Conservation (phyloP, 2,797 vertebrate genomes). For the Karalla daura region DNA sequence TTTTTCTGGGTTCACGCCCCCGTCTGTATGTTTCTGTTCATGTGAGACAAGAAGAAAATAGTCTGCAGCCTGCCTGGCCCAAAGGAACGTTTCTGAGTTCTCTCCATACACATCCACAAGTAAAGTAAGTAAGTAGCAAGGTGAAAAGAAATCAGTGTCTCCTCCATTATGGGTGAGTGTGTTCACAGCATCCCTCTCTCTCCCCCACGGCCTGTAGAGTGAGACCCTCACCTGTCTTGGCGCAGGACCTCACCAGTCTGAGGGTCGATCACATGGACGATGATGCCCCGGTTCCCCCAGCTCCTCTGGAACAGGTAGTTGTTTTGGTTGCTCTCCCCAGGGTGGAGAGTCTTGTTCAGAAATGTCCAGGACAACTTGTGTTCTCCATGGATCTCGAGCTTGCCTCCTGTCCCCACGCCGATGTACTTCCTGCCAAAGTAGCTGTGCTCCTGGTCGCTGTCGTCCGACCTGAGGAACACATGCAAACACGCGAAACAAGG, state of each 20-base stretch:
- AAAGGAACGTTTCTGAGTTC: too few species aligned
- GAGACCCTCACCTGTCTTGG: conserved; percentile 83
- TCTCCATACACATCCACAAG: too few species aligned
- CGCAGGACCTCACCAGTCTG: conserved; percentile 87
- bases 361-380: conserved; percentile 95
- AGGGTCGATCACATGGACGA: conserved; percentile 90
- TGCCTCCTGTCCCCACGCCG: conserved; percentile 89
- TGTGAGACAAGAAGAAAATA: too few species aligned
- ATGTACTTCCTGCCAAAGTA: conserved; percentile 95
- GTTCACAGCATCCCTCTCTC: too few species aligned
- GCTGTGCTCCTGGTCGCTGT: conserved; percentile 80
- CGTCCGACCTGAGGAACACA: conserved; percentile 89
- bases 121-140: too few species aligned
- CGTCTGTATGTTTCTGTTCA: too few species aligned
- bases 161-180: too few species aligned
- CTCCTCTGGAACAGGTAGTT: conserved; percentile 91
- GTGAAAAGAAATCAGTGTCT: too few species aligned
- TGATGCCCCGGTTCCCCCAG: conserved; percentile 95
- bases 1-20: too few species aligned
- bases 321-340: conserved; percentile 88
- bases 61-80: too few species aligned
- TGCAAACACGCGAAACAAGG: too few species aligned
- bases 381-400: conserved; percentile 90
- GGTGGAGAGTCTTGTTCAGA: conserved; percentile 90
- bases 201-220: accelerated